A percentile compares a stretch with the other conserved stretches of the same genome.
phyloP scores from a whole-genome alignment of 1,140 invertebrate species.

The Heliconius hermathena region DNA sequence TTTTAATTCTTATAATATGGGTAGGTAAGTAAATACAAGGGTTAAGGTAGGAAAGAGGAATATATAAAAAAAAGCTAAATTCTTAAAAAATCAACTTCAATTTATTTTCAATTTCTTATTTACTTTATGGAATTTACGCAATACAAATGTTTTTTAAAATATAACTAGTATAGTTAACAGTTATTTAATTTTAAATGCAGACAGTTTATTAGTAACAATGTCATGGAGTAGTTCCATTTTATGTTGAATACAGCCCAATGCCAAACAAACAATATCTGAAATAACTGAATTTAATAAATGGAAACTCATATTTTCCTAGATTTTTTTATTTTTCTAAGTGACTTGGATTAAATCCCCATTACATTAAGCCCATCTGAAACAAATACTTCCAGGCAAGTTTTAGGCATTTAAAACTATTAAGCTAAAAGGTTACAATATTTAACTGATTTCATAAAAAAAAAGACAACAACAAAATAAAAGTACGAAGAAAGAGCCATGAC shows the following conservation, averaged over 20 bases:
- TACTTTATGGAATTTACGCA: constrained; percentile 74
- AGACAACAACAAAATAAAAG: constrained; percentile 28
- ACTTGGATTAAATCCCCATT: constrained; percentile 63
- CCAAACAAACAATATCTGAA: background rate
- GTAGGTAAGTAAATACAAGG: background rate
- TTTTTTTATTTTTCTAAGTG: constrained; percentile 28
- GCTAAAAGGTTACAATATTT: constrained; percentile 24
- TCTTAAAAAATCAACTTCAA: constrained; percentile 76
- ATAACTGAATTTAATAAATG: constrained; percentile 14
- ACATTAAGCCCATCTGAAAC: constrained; percentile 56
- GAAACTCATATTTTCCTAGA: constrained; percentile 12
- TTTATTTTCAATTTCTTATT: constrained; percentile 76
- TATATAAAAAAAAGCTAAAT: constrained; percentile 35
- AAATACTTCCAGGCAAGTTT: constrained; percentile 69
- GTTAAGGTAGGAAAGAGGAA: background rate
- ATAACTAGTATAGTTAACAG: constrained; percentile 77
- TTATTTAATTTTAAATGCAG: constrained; percentile 78
- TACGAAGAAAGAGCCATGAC: constrained; percentile 48
- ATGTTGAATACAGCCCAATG: constrained; percentile 40
- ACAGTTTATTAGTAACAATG: constrained; percentile 70
- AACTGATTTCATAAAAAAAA: constrained; percentile 28
- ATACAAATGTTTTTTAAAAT: constrained; percentile 76
- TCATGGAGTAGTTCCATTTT: constrained; percentile 66
- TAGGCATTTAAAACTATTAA: constrained; percentile 56
- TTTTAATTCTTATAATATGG: too few relatives aligned